Evolutionary conservation across 2,888 invertebrate genomes (phyloP).

Genomic region (Pherbina coryleti): DNA sequence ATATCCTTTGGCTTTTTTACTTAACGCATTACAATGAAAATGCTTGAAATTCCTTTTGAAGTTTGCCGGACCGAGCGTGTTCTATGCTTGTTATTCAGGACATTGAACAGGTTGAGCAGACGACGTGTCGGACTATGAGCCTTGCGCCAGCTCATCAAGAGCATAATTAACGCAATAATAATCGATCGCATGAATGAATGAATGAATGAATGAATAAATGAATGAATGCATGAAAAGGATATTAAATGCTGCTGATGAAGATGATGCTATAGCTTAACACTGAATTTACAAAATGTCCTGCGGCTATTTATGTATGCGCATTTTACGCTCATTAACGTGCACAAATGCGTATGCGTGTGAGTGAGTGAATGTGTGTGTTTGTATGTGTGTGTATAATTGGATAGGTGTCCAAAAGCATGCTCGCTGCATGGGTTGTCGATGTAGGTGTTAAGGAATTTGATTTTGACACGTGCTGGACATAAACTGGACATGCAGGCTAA

Average conservation of each 20-base stretch:
- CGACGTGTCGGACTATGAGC: not conserved
- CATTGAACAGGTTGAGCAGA: not conserved
- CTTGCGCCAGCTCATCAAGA: not conserved
- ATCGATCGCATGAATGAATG: conserved; percentile 16
- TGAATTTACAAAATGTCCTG: conserved; percentile 42
- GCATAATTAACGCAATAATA: conserved; percentile 48
- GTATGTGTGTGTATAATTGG: not conserved
- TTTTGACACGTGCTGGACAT: conserved; percentile 61
- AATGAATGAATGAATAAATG: not conserved
- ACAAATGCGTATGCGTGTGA: conserved; percentile 12
- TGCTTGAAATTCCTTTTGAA: conserved; percentile 46
- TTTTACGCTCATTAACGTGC: conserved; percentile 14
- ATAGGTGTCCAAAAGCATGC: conserved; percentile 2
- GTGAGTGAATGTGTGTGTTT: conserved; percentile 16
- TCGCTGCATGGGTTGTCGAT: conserved; percentile 16
- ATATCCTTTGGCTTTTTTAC: not conserved
- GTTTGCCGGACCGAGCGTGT: not conserved
- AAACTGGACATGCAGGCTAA: not conserved
- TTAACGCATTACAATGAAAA: conserved; percentile 33
- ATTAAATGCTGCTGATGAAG: conserved; percentile 6
- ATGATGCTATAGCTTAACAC: not conserved
- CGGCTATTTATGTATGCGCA: conserved; percentile 46
- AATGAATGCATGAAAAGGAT: conserved; percentile 15
- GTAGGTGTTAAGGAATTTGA: conserved; percentile 64
- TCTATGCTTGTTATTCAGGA: not conserved